Evolutionary conservation across 2,113 vertebrate genomes (phyloP).

Genomic region (Corythaixoides concolor): DNA sequence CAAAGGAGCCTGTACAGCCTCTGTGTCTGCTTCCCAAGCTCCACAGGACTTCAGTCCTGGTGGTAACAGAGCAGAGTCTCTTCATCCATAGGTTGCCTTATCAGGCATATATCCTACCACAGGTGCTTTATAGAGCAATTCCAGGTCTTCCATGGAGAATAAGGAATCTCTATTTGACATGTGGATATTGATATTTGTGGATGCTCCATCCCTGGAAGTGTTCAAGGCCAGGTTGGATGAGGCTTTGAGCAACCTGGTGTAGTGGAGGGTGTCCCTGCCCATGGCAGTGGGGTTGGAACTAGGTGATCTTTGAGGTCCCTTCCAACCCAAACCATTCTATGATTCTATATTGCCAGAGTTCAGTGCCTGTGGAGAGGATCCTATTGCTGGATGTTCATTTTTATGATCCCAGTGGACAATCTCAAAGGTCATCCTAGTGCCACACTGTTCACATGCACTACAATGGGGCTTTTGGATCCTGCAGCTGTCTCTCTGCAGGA

Average conservation of each 20-base stretch:
- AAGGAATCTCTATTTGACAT: not conserved
- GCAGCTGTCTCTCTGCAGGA: not conserved
- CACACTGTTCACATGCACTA: fast-evolving
- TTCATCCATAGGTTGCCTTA: not conserved
- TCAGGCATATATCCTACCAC: not conserved
- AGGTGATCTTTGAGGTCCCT: no score
- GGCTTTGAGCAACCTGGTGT: no score
- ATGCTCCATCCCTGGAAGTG: no score
- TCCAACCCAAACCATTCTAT: no score
- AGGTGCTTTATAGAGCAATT: not conserved
- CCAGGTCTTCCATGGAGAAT: not conserved
- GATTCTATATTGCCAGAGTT: not conserved
- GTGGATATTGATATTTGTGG: no score
- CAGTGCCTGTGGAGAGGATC: not conserved
- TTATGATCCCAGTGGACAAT: not conserved
- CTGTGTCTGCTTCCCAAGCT: not conserved
- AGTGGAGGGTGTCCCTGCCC: no score
- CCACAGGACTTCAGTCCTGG: not conserved
- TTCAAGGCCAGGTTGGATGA: no score
- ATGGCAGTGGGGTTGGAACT: no score
- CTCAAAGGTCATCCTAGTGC: not conserved
- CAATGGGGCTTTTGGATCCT: not conserved
- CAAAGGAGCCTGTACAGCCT: fast-evolving
- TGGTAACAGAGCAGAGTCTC: not conserved
- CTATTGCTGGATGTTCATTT: not conserved